Base-by-base conservation (phyloP, 2,797 vertebrate species). In the Anolis apletophallus region DNA sequence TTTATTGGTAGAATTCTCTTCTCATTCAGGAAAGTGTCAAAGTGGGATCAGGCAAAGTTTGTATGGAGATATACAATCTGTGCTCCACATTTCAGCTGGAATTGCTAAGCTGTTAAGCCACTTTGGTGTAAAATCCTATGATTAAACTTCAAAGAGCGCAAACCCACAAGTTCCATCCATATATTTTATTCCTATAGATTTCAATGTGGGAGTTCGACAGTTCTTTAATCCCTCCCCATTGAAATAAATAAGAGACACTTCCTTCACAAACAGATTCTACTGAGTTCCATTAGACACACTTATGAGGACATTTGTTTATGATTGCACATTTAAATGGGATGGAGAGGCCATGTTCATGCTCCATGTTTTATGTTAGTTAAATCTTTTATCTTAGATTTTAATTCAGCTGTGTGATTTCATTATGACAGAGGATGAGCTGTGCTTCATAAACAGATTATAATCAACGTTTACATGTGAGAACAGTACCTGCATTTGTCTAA, bases 71-170 rank as follows among this genome's bases (percentile, higher is more conserved):
- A 29, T 29, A 64, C n/a, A 21, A 19, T 32, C 32, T 54, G 80
- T 52, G 46, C n/a, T 68, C 64, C 46, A 34, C 29, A 69, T 81
- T 81, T 69, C 46, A 32, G 64, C 16, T 79, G 57, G 5, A 79
- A 34, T 79, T 79, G 34, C 36, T 61, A 23, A 79, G 40, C 46
- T 81, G 40, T 52, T 81, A 52, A 81, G 64, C 46, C n/a, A 54
- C 64, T 81, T 40, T 72, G 9, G 10, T 1, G 0, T 59, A 85
- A 0, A 36, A 59, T 55, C 52, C 46, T 32, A 0, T 13, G 13
- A 79, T 87, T 86, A 71, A 69, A 81, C 29, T n/a, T 46, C 36
- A 64, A 89, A 85, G 77, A 54, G 64, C 80, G 54, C 5, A 23
- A 19, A 54, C 80, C 46, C n/a, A 5, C 19, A 54, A 81, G 40